phyloP scores from a whole-genome alignment of 2,113 vertebrate genomes.

The Ictalurus punctatus region DNA sequence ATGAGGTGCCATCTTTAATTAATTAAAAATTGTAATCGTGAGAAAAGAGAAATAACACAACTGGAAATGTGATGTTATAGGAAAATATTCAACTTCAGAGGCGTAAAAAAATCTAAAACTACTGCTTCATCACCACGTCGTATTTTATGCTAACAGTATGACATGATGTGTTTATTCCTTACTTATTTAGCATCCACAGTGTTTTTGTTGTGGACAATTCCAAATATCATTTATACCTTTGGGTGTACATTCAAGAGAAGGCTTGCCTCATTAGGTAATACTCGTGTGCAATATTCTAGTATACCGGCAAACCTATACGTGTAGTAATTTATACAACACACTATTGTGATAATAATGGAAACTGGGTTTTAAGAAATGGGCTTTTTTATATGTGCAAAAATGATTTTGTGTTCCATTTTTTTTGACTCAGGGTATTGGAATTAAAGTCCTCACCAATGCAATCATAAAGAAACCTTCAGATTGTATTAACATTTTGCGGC shows the following conservation, averaged over 20 bases:
- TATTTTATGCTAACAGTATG: background rate
- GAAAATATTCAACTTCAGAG: background rate
- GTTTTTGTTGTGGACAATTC: background rate
- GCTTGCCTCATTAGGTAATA: background rate
- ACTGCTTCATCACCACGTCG: background rate
- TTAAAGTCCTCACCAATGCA: conserved; percentile 70
- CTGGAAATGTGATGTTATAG: background rate
- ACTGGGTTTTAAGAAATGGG: background rate
- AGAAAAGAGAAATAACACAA: background rate
- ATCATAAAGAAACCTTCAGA: conserved; percentile 62
- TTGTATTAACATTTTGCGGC: background rate
- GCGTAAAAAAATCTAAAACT: background rate
- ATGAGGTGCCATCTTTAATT: background rate
- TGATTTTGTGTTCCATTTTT: background rate
- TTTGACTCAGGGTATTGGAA: conserved; percentile 60
- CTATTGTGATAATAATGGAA: background rate
- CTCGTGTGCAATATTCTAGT: background rate
- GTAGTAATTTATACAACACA: too few species aligned
- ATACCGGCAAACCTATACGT: too few species aligned
- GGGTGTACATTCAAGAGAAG: background rate
- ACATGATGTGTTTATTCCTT: background rate
- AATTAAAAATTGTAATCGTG: background rate
- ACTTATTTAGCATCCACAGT: background rate
- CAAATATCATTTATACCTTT: background rate
- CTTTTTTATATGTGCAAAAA: background rate